Evolutionary conservation across 2,797 vertebrate genomes (phyloP), one percentile per base, ranked within the genome.

Genomic region (Peromyscus eremicus): DNA sequence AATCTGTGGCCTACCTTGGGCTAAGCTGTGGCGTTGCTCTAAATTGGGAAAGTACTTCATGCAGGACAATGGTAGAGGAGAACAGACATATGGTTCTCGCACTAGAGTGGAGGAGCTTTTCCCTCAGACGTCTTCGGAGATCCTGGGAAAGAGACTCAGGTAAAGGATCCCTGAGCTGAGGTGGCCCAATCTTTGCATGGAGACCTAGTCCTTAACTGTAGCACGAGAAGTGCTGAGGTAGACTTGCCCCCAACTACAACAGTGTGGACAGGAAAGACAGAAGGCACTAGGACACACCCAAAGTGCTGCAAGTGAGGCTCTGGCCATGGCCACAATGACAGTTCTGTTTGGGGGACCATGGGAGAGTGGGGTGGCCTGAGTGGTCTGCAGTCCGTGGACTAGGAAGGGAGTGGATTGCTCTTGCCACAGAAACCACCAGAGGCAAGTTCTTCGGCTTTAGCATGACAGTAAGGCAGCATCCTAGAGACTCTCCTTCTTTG

Each of bases 211-310:
- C n/a, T 80, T 57, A 92, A 77, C 3, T 25, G 2, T 52, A 60
- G 46, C 2, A 8, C 7, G 4, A 43, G 73, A 43, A 1, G 21
- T 13, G 13, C 14, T 3, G 23, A 2, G 7, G 5, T 25, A 19
- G 76, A 52, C 55, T 75, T 23, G 57, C 43, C 14, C 21, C 14
- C 68, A 66, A 34, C 13, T 19, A 66, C 8, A 80, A 34, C 6
- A 29, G 6, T 62, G 32, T 40, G 9, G 32, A 32, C 9, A 94
- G 55, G 70, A 81, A 37, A 40, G 77, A 14, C 43, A 13, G 40
- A 71, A 89, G 64, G 21, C 12, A 49, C 43, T 5, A 14, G 34
- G 16, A 25, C 0, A 57, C 17, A 14, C 6, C 25, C 6, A 2
- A 81, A 62, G 9, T 40, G n/a, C 17, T 68, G 43, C 43, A 16